phyloP scores from a whole-genome alignment of 2,797 vertebrate species.

The Brachyalestes nurse region DNA sequence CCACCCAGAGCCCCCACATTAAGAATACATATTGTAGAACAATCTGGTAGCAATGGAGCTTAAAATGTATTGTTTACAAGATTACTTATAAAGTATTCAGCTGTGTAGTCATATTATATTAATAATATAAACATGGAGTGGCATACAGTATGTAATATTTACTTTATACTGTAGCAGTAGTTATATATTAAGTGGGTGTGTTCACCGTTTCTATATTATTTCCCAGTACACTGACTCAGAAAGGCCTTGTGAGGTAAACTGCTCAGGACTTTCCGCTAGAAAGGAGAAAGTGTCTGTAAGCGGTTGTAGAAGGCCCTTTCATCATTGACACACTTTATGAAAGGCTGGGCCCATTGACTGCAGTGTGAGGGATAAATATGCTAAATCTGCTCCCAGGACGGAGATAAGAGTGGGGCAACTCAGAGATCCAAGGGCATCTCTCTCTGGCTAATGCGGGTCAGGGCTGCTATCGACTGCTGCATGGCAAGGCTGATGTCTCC shows the following conservation, averaged over 20 bases:
- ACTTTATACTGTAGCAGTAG: not conserved
- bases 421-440: slow-evolving; percentile 51
- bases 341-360: slow-evolving; percentile 9
- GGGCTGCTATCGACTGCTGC: slow-evolving; percentile 50
- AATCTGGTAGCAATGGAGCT: too few relatives aligned
- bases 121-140: too few relatives aligned
- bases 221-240: not conserved
- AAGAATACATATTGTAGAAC: too few relatives aligned
- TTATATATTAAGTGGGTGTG: not conserved
- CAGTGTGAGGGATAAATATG: slow-evolving; percentile 36
- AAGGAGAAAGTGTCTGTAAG: slow-evolving; percentile 12
- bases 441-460: slow-evolving; percentile 47
- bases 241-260: slow-evolving; percentile 1
- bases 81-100: too few relatives aligned
- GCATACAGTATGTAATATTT: too few relatives aligned
- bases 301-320: not conserved
- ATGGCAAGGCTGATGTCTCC: slow-evolving; percentile 48
- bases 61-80: too few relatives aligned
- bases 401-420: slow-evolving; percentile 48
- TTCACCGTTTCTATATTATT: not conserved
- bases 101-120: too few relatives aligned
- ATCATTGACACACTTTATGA: slow-evolving; percentile 20
- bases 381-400: slow-evolving; percentile 38
- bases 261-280: not conserved
- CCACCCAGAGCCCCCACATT: too few relatives aligned